phyloP scores from a whole-genome alignment of 2,888 invertebrate genomes.

The Drosophila mimica region DNA sequence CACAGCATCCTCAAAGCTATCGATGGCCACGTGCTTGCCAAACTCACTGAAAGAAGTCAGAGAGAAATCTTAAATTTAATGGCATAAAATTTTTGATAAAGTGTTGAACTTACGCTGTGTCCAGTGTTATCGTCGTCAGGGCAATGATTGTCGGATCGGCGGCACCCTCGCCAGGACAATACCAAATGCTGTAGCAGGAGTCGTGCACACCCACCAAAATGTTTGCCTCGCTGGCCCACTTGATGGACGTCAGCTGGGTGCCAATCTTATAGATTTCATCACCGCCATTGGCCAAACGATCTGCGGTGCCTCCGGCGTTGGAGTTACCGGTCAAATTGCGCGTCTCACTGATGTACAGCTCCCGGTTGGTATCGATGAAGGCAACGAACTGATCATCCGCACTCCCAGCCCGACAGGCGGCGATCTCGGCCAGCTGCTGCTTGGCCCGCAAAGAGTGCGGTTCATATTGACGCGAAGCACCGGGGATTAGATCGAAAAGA shows the following conservation, averaged over 20 bases:
- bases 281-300: slow-evolving; percentile 37
- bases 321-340: slow-evolving; percentile 68
- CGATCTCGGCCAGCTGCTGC: slow-evolving; percentile 92
- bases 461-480: slow-evolving; percentile 87
- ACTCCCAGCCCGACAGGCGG: slow-evolving; percentile 93
- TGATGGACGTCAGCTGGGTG: slow-evolving; percentile 86
- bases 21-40: slow-evolving; percentile 93
- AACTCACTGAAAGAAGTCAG: slow-evolving; percentile 89
- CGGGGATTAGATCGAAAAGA: slow-evolving; percentile 91
- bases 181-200: slow-evolving; percentile 92
- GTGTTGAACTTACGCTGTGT: slow-evolving; percentile 83
- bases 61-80: no score
- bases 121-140: slow-evolving; percentile 86
- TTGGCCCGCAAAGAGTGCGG: slow-evolving; percentile 88
- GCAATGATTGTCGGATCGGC: slow-evolving; percentile 90
- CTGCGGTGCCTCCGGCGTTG: background rate
- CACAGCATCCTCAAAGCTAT: slow-evolving; percentile 93
- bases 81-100: background rate
- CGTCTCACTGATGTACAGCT: slow-evolving; percentile 91
- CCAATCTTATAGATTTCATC: slow-evolving; percentile 84
- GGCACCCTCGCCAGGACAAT: slow-evolving; percentile 90
- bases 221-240: slow-evolving; percentile 91
- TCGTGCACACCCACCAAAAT: slow-evolving; percentile 93
- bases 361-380: slow-evolving; percentile 94
- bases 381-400: slow-evolving; percentile 93